A percentile compares a stretch with the other conserved stretches of the same genome.
These are phyloP conservation scores for Orientallactaga bullata DNA, from an alignment of 2,113 vertebrate genomes.

Conservation along the genomic window DNA sequence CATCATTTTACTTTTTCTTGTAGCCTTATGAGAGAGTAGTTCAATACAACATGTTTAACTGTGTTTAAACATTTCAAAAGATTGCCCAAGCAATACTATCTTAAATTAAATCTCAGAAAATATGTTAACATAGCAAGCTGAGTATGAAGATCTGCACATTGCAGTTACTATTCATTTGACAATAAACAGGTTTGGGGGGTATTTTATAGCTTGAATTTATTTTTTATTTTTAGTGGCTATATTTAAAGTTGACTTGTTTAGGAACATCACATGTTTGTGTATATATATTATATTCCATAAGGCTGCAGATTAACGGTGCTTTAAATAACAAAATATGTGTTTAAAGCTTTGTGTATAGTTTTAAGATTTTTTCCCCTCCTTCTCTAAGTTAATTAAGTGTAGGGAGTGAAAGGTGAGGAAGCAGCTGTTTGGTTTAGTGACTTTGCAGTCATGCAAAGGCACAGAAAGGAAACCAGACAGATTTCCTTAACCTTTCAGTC, in stretches of 20 bases:
- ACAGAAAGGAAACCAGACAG: constrained; percentile 93
- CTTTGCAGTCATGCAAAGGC: constrained; percentile 91
- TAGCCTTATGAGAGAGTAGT: constrained; percentile 99
- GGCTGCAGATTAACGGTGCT: constrained; percentile 98
- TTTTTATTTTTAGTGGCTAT: constrained; percentile 84
- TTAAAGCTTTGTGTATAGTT: constrained; percentile 95
- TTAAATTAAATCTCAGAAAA: constrained; percentile 87
- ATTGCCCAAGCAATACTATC: constrained; percentile 89
- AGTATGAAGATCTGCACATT: constrained; percentile 85
- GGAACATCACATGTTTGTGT: constrained; percentile 86
- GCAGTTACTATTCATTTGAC: constrained; percentile 87
- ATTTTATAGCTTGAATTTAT: constrained; percentile 73
- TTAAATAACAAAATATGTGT: constrained; percentile 91
- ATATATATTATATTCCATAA: constrained; percentile 96
- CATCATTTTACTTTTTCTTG: constrained; percentile 99
- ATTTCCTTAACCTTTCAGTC: constrained; percentile 95
- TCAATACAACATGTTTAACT: constrained; percentile 88
- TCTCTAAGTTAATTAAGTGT: constrained; percentile 89
- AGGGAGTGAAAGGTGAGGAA: constrained; percentile 95
- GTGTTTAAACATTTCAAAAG: constrained; percentile 90
- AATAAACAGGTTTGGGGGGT: constrained; percentile 68
- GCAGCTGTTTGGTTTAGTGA: constrained; percentile 95
- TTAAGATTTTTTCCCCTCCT: constrained; percentile 89
- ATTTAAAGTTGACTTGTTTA: constrained; percentile 87
- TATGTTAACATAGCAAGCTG: constrained; percentile 84